These are phyloP conservation scores for Bombus consobrinus DNA, from an alignment of 1,140 invertebrate genomes.

Conservation along the genomic window DNA sequence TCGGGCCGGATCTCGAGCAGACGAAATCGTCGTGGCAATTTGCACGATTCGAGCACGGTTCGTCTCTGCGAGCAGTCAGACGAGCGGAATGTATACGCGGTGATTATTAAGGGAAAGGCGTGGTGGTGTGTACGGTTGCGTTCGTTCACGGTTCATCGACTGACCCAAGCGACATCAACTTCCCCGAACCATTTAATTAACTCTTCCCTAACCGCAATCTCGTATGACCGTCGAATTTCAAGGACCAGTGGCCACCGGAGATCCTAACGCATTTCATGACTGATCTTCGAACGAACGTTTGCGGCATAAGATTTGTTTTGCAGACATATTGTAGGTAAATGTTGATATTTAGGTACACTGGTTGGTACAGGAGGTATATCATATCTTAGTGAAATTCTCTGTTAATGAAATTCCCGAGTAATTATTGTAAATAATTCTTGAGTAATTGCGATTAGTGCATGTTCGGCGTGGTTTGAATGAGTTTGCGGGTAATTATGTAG, in stretches of 20 bases:
- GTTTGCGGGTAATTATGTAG: not conserved
- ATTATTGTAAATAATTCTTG: not conserved
- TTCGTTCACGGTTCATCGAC: conserved; percentile 61
- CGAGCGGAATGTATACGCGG: conserved; percentile 40
- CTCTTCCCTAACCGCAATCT: conserved; percentile 56
- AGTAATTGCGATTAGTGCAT: not conserved
- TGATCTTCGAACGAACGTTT: not conserved
- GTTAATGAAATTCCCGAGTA: not conserved
- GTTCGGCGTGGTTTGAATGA: not conserved
- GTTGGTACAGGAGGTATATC: not conserved
- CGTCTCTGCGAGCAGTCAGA: conserved; percentile 27
- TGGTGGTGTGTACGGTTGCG: conserved; percentile 17
- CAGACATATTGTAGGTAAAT: not conserved
- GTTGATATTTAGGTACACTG: not conserved
- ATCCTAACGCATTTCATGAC: not conserved
- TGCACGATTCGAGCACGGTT: conserved; percentile 23
- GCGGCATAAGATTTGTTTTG: not conserved
- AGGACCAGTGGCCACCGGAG: not conserved
- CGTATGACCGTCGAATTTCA: conserved; percentile 45
- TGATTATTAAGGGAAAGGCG: conserved; percentile 64
- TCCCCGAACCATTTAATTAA: conserved; percentile 68
- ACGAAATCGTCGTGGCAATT: conserved; percentile 49
- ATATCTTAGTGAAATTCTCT: not conserved
- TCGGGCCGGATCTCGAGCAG: conserved; percentile 45
- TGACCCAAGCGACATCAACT: conserved; percentile 51